Evolutionary conservation across 2,797 vertebrate genomes (phyloP), one percentile per base, ranked within the genome.

Genomic region (Pempheris klunzingeri): DNA sequence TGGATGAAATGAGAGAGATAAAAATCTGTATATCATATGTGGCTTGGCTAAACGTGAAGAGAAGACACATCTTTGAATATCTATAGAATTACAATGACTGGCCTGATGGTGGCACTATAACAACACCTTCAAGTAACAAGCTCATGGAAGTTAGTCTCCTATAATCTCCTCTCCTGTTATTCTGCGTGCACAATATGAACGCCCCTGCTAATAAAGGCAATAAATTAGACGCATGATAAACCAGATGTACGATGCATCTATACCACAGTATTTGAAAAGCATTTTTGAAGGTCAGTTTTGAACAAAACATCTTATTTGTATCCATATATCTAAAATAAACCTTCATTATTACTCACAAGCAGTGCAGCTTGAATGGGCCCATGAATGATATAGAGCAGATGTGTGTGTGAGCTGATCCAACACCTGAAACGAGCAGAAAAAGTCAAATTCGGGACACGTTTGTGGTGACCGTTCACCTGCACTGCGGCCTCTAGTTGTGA

Each of bases 321-420:
- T 32, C 14, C 18, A 44, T 46, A 22, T 15, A 38, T n/a, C n/a
- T 20, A 61, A 39, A 49, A 49, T 24, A 41, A 22, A 24, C 49
- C 36, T 60, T 44, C 15, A 32, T 24, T 11, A 54, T 24, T 14
- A 91, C 95, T 93, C 86, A 96, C 95, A 75, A 95, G 26, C 50
- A 96, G 87, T 24, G 95, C 95, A 14, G 76, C 94, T 1, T 92
- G 87, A 80, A 96, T 93, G n/a, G 95, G 95, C 7, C 91, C 94
- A 4, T 96, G 94, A 59, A 89, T 91, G 80, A 96, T 95, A 84
- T 95, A 95, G 24, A 92, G 47, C 62, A 96, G 89, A 1, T 82
- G 38, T 55, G 91, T 92, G 71, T 91, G 38, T 15, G 88, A n/a
- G 36, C 85, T 93, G 65, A 94, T 83, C 95, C 95, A 96, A 83